Percentiles rank a stretch among this genome's conserved stretches.
These are phyloP conservation scores for Capitella teleta DNA, from an alignment of 1,140 invertebrate genomes.

Conservation along the genomic window DNA sequence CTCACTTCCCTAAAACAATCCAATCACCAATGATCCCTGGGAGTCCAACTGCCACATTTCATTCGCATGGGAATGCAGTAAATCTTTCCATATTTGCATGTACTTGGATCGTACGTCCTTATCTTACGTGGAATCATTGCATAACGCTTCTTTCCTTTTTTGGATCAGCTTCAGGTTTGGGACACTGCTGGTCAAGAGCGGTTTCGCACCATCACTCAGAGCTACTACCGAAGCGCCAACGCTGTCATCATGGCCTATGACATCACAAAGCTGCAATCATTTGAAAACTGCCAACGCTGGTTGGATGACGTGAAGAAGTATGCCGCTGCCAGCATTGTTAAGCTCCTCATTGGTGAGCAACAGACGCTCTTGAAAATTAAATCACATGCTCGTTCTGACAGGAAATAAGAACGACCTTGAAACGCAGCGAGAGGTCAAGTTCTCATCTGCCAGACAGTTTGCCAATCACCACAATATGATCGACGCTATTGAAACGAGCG, in stretches of 20 bases:
- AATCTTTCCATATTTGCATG: background rate
- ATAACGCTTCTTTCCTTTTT: conserved; percentile 10
- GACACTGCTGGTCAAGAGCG: conserved; percentile 94
- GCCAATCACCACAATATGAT: conserved; percentile 53
- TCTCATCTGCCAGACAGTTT: conserved; percentile 68
- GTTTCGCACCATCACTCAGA: conserved; percentile 86
- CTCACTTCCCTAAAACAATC: background rate
- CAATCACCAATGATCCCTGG: background rate
- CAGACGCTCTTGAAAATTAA: background rate
- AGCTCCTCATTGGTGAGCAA: conserved; percentile 69
- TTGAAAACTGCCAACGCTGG: conserved; percentile 80
- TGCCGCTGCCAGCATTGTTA: conserved; percentile 76
- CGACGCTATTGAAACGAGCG: conserved; percentile 36
- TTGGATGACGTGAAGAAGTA: conserved; percentile 87
- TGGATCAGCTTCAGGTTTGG: conserved; percentile 78
- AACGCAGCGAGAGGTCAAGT: conserved; percentile 66
- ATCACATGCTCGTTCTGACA: conserved; percentile 21
- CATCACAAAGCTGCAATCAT: conserved; percentile 80
- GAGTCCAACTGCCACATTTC: background rate
- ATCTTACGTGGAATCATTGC: background rate
- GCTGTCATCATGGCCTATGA: conserved; percentile 69
- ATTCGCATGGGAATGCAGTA: background rate
- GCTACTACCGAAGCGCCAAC: conserved; percentile 52
- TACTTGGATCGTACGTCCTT: background rate
- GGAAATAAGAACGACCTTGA: conserved; percentile 81